Evolutionary conservation across 2,113 vertebrate species (phyloP).

Genomic region (Circaetus cinerascens): DNA sequence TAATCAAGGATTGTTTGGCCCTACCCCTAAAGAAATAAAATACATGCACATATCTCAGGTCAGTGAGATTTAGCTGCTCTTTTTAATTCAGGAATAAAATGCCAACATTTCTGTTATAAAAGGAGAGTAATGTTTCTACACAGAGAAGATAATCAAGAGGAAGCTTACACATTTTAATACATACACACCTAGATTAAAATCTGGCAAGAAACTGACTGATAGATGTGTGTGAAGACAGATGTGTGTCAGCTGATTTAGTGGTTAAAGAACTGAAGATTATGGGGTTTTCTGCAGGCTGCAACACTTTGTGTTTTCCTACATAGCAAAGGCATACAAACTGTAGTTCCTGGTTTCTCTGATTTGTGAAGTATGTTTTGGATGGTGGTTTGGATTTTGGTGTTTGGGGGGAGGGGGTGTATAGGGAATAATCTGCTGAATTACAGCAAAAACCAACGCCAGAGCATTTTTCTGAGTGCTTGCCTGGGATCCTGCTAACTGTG

Average conservation of each 20-base stretch:
- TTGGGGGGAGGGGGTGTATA: neutral
- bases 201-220: neutral
- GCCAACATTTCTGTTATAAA: neutral
- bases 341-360: neutral
- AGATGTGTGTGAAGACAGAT: neutral
- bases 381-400: neutral
- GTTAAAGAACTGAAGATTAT: neutral
- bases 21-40: neutral
- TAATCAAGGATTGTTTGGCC: neutral
- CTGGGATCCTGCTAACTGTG: neutral
- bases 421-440: neutral
- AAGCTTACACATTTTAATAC: neutral
- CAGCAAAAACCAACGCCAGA: neutral
- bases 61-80: neutral
- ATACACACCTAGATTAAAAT: neutral
- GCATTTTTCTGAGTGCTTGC: neutral
- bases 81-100: neutral
- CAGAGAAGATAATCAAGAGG: neutral
- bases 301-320: neutral
- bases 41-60: accelerated
- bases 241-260: neutral
- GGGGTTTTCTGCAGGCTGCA: neutral
- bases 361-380: neutral
- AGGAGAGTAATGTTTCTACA: neutral
- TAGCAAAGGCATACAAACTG: neutral